Evolutionary conservation across 2,888 invertebrate species (phyloP).

Genomic region (Campoplex capitator): DNA sequence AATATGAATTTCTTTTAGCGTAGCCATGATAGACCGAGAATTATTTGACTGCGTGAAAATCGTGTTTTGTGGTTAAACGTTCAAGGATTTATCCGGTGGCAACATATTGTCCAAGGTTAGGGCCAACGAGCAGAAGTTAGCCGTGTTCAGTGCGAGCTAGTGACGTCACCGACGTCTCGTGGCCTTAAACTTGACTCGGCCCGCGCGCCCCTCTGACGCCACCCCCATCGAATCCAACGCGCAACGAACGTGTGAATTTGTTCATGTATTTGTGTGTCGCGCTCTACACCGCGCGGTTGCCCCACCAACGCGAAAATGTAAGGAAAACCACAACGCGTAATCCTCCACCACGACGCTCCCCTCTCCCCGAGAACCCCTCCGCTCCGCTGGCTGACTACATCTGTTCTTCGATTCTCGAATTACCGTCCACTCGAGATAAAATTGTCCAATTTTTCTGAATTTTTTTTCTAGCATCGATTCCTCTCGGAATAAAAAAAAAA

Average conservation of each 20-base stretch:
- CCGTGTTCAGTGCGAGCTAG: conserved; percentile 57
- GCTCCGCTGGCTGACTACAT: not conserved
- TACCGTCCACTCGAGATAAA: conserved; percentile 47
- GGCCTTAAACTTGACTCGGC: conserved; percentile 81
- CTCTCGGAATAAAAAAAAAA: not conserved
- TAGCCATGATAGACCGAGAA: no score
- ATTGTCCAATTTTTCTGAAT: conserved; percentile 1
- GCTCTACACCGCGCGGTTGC: conserved; percentile 16
- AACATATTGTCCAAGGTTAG: conserved; percentile 80
- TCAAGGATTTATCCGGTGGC: conserved; percentile 72
- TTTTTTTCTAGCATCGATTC: conserved; percentile 5
- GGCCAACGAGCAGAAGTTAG: conserved; percentile 69
- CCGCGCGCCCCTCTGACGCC: conserved; percentile 60
- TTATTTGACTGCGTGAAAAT: not conserved
- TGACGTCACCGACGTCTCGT: conserved; percentile 82
- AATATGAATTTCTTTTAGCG: no score
- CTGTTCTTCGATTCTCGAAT: conserved; percentile 42
- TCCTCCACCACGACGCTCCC: not conserved
- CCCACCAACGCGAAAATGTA: conserved; percentile 25
- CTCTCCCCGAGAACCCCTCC: not conserved
- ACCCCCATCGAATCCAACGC: conserved; percentile 25
- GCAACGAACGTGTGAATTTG: not conserved
- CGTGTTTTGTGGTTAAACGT: conserved; percentile 46
- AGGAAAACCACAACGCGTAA: conserved; percentile 51
- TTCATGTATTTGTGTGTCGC: not conserved